Conservation (phyloP, 2,888 invertebrate genomes). For the Drosophila ustulata region DNA sequence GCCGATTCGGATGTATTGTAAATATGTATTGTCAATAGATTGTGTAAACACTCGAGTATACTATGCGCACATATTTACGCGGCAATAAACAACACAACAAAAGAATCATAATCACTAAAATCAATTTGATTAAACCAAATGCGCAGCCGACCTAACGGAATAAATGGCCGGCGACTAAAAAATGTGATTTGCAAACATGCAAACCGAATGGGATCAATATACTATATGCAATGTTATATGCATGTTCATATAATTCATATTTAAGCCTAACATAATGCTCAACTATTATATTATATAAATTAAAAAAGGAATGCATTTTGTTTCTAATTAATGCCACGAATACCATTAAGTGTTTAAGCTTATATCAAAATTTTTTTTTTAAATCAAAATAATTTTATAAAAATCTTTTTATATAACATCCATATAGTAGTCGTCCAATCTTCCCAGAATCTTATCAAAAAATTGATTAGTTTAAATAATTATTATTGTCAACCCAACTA, state of each 20-base stretch:
- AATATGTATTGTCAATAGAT: slow-evolving; percentile 70
- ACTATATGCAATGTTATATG: background rate
- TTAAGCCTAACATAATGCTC: background rate
- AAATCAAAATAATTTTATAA: too few relatives aligned
- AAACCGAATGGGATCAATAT: background rate
- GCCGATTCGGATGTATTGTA: slow-evolving; percentile 43
- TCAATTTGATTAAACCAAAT: slow-evolving; percentile 67
- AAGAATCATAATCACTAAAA: slow-evolving; percentile 65
- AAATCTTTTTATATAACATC: too few relatives aligned
- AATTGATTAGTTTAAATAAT: too few relatives aligned
- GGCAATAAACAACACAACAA: slow-evolving; percentile 69
- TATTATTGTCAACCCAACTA: too few relatives aligned
- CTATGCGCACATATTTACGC: slow-evolving; percentile 61
- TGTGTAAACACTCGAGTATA: slow-evolving; percentile 67
- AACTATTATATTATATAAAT: background rate
- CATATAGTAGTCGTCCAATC: too few relatives aligned
- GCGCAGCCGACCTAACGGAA: slow-evolving; percentile 47
- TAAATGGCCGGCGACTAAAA: slow-evolving; percentile 8
- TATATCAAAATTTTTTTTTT: too few relatives aligned
- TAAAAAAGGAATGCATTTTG: too few relatives aligned
- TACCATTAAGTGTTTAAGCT: too few relatives aligned
- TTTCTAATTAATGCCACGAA: too few relatives aligned
- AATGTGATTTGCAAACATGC: slow-evolving; percentile 12
- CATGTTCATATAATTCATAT: background rate
- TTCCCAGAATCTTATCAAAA: too few relatives aligned